Evolutionary conservation across 1,140 invertebrate species (phyloP).

Genomic region (Pissodes strobi): DNA sequence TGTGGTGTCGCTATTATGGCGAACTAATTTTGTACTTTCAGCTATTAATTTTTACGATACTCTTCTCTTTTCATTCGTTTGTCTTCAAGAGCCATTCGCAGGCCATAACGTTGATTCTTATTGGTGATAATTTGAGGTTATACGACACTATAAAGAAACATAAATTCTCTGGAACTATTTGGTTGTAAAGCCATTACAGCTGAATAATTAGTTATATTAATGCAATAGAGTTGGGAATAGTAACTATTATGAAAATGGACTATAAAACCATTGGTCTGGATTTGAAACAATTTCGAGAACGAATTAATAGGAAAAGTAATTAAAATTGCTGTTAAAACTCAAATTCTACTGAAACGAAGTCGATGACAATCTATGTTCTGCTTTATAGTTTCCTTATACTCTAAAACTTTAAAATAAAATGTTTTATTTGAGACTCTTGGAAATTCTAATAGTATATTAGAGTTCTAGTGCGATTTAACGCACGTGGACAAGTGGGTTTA

Average conservation of each 20-base stretch:
- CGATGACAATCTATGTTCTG: not conserved
- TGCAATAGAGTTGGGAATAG: not conserved
- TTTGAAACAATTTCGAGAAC: not conserved
- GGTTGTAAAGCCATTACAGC: conserved; percentile 25
- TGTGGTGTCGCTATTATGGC: conserved; percentile 21
- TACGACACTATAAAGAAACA: conserved; percentile 29
- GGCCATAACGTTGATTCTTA: conserved; percentile 25
- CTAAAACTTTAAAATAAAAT: too few species aligned
- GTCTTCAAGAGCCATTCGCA: conserved; percentile 19
- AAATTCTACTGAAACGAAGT: conserved; percentile 1
- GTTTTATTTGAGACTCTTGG: too few species aligned
- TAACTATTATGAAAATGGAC: conserved; percentile 2
- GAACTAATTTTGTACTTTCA: conserved; percentile 14
- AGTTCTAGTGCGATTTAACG: too few species aligned
- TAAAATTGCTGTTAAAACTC: conserved; percentile 20
- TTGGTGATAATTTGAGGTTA: conserved; percentile 26
- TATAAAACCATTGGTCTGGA: conserved; percentile 8
- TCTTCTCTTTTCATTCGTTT: conserved; percentile 23
- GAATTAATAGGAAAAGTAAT: conserved; percentile 5
- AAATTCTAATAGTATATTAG: too few species aligned
- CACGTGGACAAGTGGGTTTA: too few species aligned
- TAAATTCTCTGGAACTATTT: conserved; percentile 23
- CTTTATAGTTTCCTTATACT: too few species aligned
- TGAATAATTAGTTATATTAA: conserved; percentile 32
- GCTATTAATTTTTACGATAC: conserved; percentile 27